These are phyloP conservation scores for Leptobrachium leishanense DNA, from an alignment of 2,113 vertebrate species.

Conservation along the genomic window DNA sequence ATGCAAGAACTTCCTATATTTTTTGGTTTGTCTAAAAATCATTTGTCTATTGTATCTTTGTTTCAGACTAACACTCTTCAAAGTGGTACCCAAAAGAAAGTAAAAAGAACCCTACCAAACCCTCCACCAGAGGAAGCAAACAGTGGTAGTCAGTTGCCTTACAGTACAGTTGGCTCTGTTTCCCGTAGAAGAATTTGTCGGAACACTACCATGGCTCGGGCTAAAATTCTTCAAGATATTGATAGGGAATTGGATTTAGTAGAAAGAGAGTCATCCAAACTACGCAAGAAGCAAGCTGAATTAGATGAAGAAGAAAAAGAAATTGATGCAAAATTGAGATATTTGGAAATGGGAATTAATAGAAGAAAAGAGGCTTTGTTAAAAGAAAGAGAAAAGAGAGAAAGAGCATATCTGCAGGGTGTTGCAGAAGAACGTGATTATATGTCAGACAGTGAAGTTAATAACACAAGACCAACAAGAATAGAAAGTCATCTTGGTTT, in stretches of 20 bases:
- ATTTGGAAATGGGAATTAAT: slow-evolving; percentile 98
- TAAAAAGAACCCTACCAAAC: slow-evolving; percentile 94
- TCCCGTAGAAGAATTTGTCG: slow-evolving; percentile 90
- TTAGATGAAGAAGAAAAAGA: slow-evolving; percentile 98
- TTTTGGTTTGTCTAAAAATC: neutral
- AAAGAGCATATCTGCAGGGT: slow-evolving; percentile 94
- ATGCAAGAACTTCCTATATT: too few relatives aligned
- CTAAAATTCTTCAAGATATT: slow-evolving; percentile 98
- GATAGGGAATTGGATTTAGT: slow-evolving; percentile 96
- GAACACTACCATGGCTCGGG: slow-evolving; percentile 93
- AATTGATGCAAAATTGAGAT: slow-evolving; percentile 95
- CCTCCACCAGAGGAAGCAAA: slow-evolving; percentile 89
- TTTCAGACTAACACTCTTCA: slow-evolving; percentile 81
- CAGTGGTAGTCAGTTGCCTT: slow-evolving; percentile 73
- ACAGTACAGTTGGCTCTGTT: slow-evolving; percentile 76
- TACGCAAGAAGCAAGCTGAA: slow-evolving; percentile 97
- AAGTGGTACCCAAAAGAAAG: slow-evolving; percentile 87
- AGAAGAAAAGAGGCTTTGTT: slow-evolving; percentile 94
- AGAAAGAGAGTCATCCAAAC: slow-evolving; percentile 95
- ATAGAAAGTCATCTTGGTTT: slow-evolving; percentile 80
- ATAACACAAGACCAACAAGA: slow-evolving; percentile 83
- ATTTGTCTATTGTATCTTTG: slow-evolving; percentile 37
- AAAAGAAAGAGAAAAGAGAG: slow-evolving; percentile 95
- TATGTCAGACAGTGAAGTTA: slow-evolving; percentile 98
- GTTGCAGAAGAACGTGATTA: slow-evolving; percentile 98